Evolutionary conservation across 1,140 invertebrate genomes (phyloP), one percentile per base, ranked within the genome.

Genomic region (Pseudomyrmex pallidus): DNA sequence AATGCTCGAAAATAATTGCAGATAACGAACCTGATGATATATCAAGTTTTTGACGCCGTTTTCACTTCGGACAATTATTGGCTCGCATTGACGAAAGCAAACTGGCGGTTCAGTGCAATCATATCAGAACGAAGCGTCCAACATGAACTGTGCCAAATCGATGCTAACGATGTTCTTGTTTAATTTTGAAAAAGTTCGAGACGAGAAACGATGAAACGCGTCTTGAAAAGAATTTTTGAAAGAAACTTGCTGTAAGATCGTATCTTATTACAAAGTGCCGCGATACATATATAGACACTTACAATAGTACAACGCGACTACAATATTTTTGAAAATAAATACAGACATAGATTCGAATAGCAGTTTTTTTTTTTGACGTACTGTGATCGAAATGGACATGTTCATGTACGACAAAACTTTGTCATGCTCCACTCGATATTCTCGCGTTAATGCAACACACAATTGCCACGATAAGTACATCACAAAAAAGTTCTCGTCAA

Each of bases 91-190:
- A 48, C 25, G 12, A 59, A 35, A 70, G 12, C 66, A 25, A 70
- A n/a, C n/a, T 22, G 54, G 66, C 64, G 66, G 15, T 80, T 80
- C 54, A 35, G 54, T 82, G 85, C 67, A 78, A 87, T 84, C 87
- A 90, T 90, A 90, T 90, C 89, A 90, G 61, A 52, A 61, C 59
- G 46, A 86, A 63, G 15, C 20, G 57, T 56, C 20, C 63, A 80
- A 85, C 63, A 62, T 89, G 82, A 85, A 90, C 86, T 85, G 85
- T 89, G 87, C 89, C 86, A 88, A 90, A 90, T 83, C 54, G 80
- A 87, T 83, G 63, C 74, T 66, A 77, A 78, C 35, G 35, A 35
- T 44, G 9, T 85, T 74, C 76, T 48, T 80, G 13, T 70, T 72
- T 72, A 72, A 35, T 35, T 35, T 66, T 70, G 8, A 68, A 68